Conservation (phyloP, 2,797 vertebrate genomes). For the Pygocentrus nattereri region DNA sequence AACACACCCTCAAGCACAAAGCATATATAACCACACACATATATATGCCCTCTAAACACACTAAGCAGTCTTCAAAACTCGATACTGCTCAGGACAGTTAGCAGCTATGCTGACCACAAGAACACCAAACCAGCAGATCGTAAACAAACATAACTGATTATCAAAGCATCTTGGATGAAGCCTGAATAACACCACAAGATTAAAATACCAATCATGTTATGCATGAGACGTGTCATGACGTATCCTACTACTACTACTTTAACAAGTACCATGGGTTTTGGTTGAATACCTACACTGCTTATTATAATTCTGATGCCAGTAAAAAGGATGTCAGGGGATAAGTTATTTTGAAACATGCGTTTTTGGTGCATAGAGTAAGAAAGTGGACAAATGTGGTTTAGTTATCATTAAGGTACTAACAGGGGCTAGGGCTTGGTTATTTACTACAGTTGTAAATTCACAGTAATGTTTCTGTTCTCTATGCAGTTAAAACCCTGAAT, state of each 20-base stretch:
- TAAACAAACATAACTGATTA: not conserved
- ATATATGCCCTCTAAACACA: slow-evolving; percentile 30
- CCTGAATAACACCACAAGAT: not conserved
- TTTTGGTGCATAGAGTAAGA: no score
- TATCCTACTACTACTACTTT: not conserved
- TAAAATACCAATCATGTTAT: not conserved
- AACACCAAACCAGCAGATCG: not conserved
- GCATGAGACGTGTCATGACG: not conserved
- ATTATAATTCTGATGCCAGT: not conserved
- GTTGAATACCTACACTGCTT: not conserved
- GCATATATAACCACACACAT: slow-evolving; percentile 50
- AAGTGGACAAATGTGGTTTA: no score
- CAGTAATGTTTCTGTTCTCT: not conserved
- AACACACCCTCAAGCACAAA: slow-evolving; percentile 64
- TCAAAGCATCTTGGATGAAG: not conserved
- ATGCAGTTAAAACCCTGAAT: not conserved
- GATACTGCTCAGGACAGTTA: slow-evolving; percentile 12
- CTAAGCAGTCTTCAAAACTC: slow-evolving; percentile 28
- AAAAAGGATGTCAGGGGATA: not conserved
- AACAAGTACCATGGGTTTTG: not conserved
- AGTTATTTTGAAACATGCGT: not conserved
- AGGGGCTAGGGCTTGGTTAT: not conserved
- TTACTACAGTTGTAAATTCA: no score
- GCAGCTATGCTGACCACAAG: slow-evolving; percentile 1
- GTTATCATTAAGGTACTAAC: no score